Percentiles rank a stretch among this genome's conserved stretches.
Evolutionary conservation across 2,113 vertebrate genomes (phyloP).

Genomic region (Clarias gariepinus): DNA sequence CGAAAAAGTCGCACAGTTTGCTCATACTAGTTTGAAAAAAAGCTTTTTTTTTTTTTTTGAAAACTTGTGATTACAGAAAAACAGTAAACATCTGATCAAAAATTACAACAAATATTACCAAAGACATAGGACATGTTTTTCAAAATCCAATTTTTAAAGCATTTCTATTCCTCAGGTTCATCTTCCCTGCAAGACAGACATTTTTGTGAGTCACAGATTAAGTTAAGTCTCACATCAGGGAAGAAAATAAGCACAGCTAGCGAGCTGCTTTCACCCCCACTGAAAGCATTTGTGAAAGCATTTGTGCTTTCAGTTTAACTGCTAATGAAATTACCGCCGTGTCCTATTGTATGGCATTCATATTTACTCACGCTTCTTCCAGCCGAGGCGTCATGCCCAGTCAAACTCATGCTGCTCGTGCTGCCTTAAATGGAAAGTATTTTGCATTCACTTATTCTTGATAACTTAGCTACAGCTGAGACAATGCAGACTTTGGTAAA

Average conservation of each 20-base stretch:
- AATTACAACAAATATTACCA: not conserved
- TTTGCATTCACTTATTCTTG: not conserved
- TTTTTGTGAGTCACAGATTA: conserved; percentile 8
- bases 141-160: not conserved
- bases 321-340: conserved; percentile 15
- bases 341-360: not conserved
- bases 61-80: not conserved
- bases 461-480: not conserved
- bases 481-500: not conserved
- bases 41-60: not conserved
- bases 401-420: not conserved
- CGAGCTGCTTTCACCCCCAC: not conserved
- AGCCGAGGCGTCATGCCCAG: not conserved
- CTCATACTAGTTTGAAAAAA: not conserved
- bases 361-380: conserved; percentile 19
- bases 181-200: not conserved
- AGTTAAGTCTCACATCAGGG: conserved; percentile 9
- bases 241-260: conserved; percentile 18
- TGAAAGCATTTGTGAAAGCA: not conserved
- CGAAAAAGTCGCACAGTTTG: not conserved
- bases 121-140: not conserved
- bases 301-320: not conserved
- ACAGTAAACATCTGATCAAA: not conserved
- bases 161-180: not conserved
- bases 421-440: not conserved